Evolutionary conservation across 1,140 invertebrate genomes (phyloP).

Genomic region (Zaprionus tsacasi): DNA sequence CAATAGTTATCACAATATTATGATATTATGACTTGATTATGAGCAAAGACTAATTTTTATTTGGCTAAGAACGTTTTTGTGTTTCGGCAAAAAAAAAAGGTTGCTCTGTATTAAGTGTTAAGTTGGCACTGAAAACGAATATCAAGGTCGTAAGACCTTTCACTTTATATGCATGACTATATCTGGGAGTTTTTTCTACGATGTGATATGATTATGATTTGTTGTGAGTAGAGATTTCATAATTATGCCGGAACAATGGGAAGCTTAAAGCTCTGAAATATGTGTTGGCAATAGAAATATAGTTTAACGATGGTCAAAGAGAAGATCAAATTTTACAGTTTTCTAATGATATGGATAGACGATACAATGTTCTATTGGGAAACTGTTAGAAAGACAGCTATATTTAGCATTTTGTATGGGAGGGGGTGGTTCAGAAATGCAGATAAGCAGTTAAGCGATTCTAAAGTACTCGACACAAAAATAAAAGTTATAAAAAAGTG

Average conservation of each 20-base stretch:
- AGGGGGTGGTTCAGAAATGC: conserved; percentile 26
- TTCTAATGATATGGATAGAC: not conserved
- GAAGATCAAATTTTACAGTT: conserved; percentile 1
- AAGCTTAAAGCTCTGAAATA: conserved; percentile 36
- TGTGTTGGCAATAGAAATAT: conserved; percentile 36
- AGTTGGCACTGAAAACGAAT: conserved; percentile 56
- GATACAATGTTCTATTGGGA: not conserved
- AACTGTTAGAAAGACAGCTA: not conserved
- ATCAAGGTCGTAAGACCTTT: conserved; percentile 72
- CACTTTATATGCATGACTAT: conserved; percentile 35
- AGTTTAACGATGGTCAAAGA: conserved; percentile 36
- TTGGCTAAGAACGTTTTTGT: conserved; percentile 62
- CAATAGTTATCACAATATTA: conserved; percentile 77
- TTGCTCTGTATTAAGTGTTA: conserved; percentile 81
- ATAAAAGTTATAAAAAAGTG: conserved; percentile 40
- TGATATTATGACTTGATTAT: conserved; percentile 83
- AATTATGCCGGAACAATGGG: conserved; percentile 42
- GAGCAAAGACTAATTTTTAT: conserved; percentile 79
- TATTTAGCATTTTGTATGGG: not conserved
- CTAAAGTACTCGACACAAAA: conserved; percentile 59
- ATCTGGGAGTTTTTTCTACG: conserved; percentile 52
- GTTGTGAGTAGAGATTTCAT: conserved; percentile 32
- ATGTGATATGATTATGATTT: conserved; percentile 45
- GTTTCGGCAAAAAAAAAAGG: not conserved
- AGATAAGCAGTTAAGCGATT: conserved; percentile 72